Evolutionary conservation across 2,888 invertebrate species (phyloP).

Genomic region (Tiliacea citrago): DNA sequence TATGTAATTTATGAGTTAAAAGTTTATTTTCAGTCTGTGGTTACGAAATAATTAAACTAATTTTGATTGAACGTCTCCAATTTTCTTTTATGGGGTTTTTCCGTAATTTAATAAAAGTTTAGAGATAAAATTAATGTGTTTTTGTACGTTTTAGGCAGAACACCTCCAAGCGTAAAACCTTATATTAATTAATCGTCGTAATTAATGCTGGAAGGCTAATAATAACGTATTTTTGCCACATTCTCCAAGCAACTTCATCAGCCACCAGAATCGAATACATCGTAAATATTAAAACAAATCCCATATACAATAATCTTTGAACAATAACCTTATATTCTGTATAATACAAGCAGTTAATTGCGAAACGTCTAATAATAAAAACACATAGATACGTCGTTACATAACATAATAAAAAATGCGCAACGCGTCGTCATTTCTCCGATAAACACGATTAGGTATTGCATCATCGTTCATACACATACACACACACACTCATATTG

Average conservation of each 20-base stretch:
- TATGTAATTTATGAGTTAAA: constrained; percentile 47
- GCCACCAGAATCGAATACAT: not conserved
- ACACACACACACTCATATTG: constrained; percentile 57
- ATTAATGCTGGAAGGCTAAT: not conserved
- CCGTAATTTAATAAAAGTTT: constrained; percentile 1
- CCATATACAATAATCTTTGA: constrained; percentile 6
- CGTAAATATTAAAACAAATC: constrained; percentile 35
- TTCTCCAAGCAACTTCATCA: constrained; percentile 1
- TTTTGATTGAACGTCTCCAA: constrained; percentile 12
- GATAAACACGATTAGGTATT: constrained; percentile 86
- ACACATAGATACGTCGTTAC: constrained; percentile 64
- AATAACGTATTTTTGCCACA: not conserved
- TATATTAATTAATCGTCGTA: not conserved
- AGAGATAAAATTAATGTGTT: not conserved
- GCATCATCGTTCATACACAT: constrained; percentile 78
- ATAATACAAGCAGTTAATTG: constrained; percentile 47
- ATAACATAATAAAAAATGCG: constrained; percentile 82
- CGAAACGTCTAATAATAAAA: constrained; percentile 56
- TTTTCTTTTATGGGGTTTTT: not conserved
- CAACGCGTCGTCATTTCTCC: constrained; percentile 82
- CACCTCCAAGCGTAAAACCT: not conserved
- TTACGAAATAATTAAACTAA: constrained; percentile 31
- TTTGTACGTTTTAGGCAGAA: not conserved
- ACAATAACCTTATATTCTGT: constrained; percentile 20
- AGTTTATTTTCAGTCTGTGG: constrained; percentile 24